phyloP scores from a whole-genome alignment of 2,888 invertebrate species.

The Zaprionus obscuricornis region DNA sequence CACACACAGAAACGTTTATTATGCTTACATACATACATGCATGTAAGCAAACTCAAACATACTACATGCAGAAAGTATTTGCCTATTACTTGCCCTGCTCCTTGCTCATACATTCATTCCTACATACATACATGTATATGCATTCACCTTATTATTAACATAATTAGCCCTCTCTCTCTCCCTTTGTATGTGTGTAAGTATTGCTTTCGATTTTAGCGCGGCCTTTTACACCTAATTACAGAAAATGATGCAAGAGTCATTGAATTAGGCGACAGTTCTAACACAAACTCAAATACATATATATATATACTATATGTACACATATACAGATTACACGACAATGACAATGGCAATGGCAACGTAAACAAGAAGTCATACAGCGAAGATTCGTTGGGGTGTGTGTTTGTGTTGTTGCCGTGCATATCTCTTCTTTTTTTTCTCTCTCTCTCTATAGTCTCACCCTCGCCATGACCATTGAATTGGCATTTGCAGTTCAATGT shows the following conservation, averaged over 20 bases:
- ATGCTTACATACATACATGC: neutral
- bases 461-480: constrained; percentile 75
- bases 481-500: constrained; percentile 76
- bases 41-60: no score
- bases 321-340: constrained; percentile 1
- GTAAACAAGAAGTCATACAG: constrained; percentile 72
- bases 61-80: no score
- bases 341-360: constrained; percentile 43
- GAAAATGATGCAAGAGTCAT: constrained; percentile 72
- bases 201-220: constrained; percentile 67
- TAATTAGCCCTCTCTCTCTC: no score
- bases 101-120: no score
- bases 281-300: neutral
- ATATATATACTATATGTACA: neutral
- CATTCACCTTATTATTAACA: no score
- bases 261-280: constrained; percentile 48
- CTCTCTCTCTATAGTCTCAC: constrained; percentile 44
- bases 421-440: constrained; percentile 3
- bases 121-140: neutral
- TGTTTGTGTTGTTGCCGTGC: constrained; percentile 19
- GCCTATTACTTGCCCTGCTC: no score
- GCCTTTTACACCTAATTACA: constrained; percentile 68
- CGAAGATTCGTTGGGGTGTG: constrained; percentile 37
- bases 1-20: constrained; percentile 8
- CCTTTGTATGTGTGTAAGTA: constrained; percentile 12